Base-by-base conservation (phyloP, 2,888 invertebrate species). In the Xestia c-nigrum region DNA sequence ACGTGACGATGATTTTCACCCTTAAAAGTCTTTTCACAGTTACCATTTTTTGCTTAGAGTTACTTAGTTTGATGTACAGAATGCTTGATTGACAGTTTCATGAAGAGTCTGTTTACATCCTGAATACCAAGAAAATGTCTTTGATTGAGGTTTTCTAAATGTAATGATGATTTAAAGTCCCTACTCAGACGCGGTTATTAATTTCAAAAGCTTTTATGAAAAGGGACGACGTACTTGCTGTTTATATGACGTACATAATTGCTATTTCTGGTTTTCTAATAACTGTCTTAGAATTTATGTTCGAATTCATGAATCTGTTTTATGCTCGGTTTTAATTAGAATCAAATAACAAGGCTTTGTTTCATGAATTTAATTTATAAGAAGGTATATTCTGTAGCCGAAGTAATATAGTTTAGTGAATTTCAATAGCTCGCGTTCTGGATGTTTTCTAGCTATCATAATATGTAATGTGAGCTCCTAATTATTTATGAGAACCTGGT, bases 61-160 rank as follows among this genome's bases (percentile, higher is more conserved):
- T 31, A 31, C 31, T 31, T 31, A 31, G 31, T 31, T 31, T 31
- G 31, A 31, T 31, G 31, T 31, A 31, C 31, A 31, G 31, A 31
- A 31, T 31, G 31, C 31, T 31, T 31, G 31, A 3, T 31, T 31
- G 1, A 2, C 31, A 3, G 31, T 3, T 31, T 31, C 31, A 3
- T 31, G 31, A 3, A 31, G 31, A 31, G 31, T 31, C 31, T 31
- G 31, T 31, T 31, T 31, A 31, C 31, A 31, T 3, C 31, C 31
- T 31, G 31, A 2, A 14, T 67, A 52, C 19, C 21, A 64, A 52
- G 65, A 31, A 43, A 50, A 81, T 63, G 31, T n/a, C 31, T 61
- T 69, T 47, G 19, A 72, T 74, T 52, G 52, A 59, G 70, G 52
- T 72, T 68, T 70, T 72, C 14, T 63, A 69, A 70, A 70, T 82